Base-by-base conservation (phyloP, 2,113 vertebrate genomes). In the Chrysemys picta region DNA sequence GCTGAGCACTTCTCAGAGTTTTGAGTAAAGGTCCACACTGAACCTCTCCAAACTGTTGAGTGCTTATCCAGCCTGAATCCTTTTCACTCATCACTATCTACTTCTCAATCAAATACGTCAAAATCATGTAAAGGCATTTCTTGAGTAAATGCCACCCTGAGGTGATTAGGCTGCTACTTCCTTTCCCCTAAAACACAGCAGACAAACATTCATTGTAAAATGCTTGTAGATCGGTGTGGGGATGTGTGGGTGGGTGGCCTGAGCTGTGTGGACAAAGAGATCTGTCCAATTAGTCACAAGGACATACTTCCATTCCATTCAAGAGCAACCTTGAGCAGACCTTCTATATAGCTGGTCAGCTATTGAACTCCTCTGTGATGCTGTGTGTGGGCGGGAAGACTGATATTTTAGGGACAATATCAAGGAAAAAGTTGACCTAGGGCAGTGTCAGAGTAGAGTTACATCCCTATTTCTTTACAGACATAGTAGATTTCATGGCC, bases 281-380 rank as follows among this genome's bases (percentile, higher is more conserved):
- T 69, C 2, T 8, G 5, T 27, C 3, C 5, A 82, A 80, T 9
- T 1, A 0, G 2, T 82, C 0, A 0, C 31, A 3, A 8, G 14
- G 59, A 78, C 75, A 47, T 78, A 25, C 10, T n/a, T 69, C 22
- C 52, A 14, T 80, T 53, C 84, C 1, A 1, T 52, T 52, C 1
- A 0, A 38, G 17, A 38, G 21, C n/a, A 72, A 9, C 2, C 35
- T 72, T 72, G 19, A 72, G n/a, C 17, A 72, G 19, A 38, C 17
- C 6, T 17, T 38, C n/a, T 38, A 6, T 22, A 19, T 8, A 16
- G 16, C 35, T n/a, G 65, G 19, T 38, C 35, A 38, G 14, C 21
- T 72, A 38, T 72, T n/a, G 65, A 22, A 72, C 65, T 72, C 8
- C 65, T 69, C 65, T 72, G 35, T 8, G n/a, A 19, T 72, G n/a